Base-by-base conservation (phyloP, 1,140 invertebrate species). In the Lordiphosa clarofinis region DNA sequence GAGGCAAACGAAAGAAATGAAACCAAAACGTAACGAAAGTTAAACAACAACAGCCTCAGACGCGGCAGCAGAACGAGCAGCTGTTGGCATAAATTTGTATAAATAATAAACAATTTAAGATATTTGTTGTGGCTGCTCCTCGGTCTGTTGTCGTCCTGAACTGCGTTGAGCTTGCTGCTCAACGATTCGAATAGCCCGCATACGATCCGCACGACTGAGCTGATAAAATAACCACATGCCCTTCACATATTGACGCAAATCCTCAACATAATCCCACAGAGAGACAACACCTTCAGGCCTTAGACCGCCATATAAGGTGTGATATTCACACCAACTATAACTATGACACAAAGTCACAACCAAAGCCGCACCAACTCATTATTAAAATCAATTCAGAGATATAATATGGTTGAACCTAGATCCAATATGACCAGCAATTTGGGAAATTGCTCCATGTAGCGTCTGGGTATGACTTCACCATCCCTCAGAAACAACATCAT, bases 1-100 rank as follows among this genome's bases (percentile, higher is more conserved):
- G 56, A 28, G 43, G 39, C 37, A 48, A 60, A 57, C 56, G 43
- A 47, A 35, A 53, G 49, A 53, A 44, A 64, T 37, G 28, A 54
- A 47, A 63, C 8, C 21, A 10, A 28, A 21, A 15, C 15, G 36
- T 12, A 19, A 13, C 4, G 40, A 19, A 24, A 52, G 47, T 7
- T 28, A 42, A 40, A 39, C 13, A 35, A 63, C 46, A 39, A 65
- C 12, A 52, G 57, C 21, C 21, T 21, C 21, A 21, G 21, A 21
- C 21, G 21, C 21, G 3, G 21, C 39, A 69, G 65, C 50, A 66
- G 64, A 60, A 73, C 7, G 24, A 28, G 60, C 75, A 82, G 75
- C 69, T 81, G 75, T 63, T 75, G 61, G 71, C 75, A 81, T 82
- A 82, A 79, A 75, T 75, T 81, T 79, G 60, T 82, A 59, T 75